Conservation (phyloP, 2,797 vertebrate genomes). For the Sebastes oblongus region DNA sequence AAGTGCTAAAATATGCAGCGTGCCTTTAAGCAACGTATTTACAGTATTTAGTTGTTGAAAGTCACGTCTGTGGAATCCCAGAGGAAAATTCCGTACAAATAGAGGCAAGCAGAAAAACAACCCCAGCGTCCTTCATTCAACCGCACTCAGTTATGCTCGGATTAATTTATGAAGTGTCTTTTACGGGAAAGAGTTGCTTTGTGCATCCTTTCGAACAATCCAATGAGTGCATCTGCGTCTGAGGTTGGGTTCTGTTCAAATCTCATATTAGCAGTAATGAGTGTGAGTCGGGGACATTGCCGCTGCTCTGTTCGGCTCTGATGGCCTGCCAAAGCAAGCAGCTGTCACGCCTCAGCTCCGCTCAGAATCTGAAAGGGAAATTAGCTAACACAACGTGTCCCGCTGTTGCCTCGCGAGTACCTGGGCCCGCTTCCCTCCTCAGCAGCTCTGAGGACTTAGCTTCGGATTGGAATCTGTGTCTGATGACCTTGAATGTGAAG, state of each 20-base stretch:
- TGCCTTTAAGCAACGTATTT: conserved; percentile 7
- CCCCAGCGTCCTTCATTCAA: neutral
- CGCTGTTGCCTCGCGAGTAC: conserved; percentile 43
- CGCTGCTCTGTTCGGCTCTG: conserved; percentile 32
- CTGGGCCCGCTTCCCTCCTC: conserved; percentile 13
- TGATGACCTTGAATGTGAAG: conserved; percentile 49
- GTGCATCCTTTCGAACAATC: conserved; percentile 2
- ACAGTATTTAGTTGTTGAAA: conserved; percentile 1
- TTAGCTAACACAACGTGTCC: conserved; percentile 68
- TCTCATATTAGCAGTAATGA: conserved; percentile 51
- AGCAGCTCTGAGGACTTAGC: conserved; percentile 24
- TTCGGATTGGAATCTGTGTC: conserved; percentile 19
- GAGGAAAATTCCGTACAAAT: neutral
- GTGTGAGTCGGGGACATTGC: conserved; percentile 41
- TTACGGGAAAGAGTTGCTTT: neutral
- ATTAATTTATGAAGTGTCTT: neutral
- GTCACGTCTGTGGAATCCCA: neutral
- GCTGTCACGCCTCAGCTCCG: conserved; percentile 69
- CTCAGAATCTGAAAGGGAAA: conserved; percentile 76
- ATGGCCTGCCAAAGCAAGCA: conserved; percentile 75
- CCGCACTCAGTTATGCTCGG: neutral
- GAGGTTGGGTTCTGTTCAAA: conserved; percentile 15
- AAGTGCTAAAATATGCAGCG: neutral
- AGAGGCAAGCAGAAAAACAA: neutral
- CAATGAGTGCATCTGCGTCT: neutral